These are phyloP conservation scores for Excalfactoria chinensis DNA, from an alignment of 2,113 vertebrate genomes.

Conservation along the genomic window DNA sequence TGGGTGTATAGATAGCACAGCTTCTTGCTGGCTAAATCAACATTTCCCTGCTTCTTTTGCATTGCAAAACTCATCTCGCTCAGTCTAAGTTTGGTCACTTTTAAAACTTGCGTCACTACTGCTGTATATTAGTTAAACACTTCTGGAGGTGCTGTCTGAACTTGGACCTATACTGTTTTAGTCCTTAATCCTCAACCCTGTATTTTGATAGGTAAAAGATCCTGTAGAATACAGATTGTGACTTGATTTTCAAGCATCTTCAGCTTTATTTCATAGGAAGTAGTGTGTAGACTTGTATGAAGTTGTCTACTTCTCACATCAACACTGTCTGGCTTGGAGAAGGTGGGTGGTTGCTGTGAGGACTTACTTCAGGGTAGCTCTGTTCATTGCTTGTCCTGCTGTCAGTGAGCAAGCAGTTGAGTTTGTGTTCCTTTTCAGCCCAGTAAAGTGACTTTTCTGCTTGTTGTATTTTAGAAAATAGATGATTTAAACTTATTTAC, in stretches of 20 bases:
- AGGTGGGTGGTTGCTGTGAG: background rate
- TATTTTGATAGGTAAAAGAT: background rate
- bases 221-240: background rate
- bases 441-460: background rate
- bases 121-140: background rate
- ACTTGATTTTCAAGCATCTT: background rate
- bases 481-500: background rate
- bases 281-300: background rate
- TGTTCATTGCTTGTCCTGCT: background rate
- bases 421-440: background rate
- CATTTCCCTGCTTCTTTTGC: background rate
- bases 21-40: background rate
- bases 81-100: background rate
- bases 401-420: accelerated
- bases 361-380: background rate
- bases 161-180: background rate
- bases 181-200: background rate
- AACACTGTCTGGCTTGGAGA: background rate
- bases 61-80: background rate
- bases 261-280: background rate
- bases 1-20: background rate
- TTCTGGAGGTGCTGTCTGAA: background rate
- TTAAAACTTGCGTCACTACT: background rate
- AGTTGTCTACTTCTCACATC: accelerated
- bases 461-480: background rate